These are phyloP conservation scores for Prietella phreatophila DNA, from an alignment of 2,113 vertebrate species.

Conservation along the genomic window DNA sequence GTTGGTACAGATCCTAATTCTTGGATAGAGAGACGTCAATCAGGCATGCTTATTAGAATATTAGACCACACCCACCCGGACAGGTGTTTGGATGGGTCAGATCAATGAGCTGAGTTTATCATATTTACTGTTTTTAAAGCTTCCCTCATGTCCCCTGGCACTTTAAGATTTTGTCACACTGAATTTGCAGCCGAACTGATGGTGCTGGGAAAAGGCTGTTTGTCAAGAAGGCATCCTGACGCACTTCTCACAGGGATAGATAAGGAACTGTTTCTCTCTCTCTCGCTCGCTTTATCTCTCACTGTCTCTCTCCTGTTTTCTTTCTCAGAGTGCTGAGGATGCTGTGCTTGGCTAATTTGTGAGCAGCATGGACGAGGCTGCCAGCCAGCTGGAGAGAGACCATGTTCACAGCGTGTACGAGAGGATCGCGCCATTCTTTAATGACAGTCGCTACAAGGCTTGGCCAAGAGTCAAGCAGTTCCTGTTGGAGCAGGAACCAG, in stretches of 20 bases:
- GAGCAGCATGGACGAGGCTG: constrained; percentile 76
- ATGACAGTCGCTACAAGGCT: constrained; percentile 73
- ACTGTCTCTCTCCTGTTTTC: neutral
- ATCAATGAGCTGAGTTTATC: neutral
- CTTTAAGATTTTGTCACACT: constrained; percentile 2
- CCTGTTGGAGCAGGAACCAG: constrained; percentile 73
- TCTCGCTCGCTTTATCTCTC: neutral
- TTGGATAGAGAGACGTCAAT: neutral
- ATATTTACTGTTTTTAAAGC: neutral
- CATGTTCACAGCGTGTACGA: constrained; percentile 76
- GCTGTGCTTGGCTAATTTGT: constrained; percentile 55
- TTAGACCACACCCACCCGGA: neutral
- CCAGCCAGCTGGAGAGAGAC: constrained; percentile 71
- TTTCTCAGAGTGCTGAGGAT: constrained; percentile 54
- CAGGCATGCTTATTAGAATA: neutral
- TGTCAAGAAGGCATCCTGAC: constrained; percentile 11
- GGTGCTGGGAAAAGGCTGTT: constrained; percentile 4
- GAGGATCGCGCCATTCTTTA: constrained; percentile 79
- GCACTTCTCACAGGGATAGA: constrained; percentile 3
- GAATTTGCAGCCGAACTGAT: neutral
- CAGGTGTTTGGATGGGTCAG: neutral
- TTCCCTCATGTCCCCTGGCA: neutral
- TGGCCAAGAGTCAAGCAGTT: constrained; percentile 78
- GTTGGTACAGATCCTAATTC: neutral
- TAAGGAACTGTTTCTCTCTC: neutral